Conservation (phyloP, 1,140 invertebrate species). For the Drosophila azteca region DNA sequence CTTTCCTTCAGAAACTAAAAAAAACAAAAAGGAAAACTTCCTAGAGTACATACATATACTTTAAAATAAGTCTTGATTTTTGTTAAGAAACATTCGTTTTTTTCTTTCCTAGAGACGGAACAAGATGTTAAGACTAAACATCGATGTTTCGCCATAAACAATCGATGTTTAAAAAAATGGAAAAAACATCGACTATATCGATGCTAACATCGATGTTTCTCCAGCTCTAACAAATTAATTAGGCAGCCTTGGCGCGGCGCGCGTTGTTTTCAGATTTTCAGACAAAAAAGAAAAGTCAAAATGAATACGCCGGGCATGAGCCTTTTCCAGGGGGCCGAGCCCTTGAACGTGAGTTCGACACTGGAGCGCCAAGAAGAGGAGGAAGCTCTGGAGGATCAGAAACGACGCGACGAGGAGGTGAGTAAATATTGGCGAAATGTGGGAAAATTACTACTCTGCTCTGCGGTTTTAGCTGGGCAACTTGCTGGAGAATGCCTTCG, state of each 20-base stretch:
- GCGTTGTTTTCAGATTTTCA: neutral
- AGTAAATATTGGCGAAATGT: slow-evolving; percentile 14
- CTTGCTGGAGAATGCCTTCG: slow-evolving; percentile 85
- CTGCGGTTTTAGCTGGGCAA: slow-evolving; percentile 84
- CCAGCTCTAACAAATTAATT: slow-evolving; percentile 35
- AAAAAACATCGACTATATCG: too few species aligned
- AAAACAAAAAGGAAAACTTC: too few species aligned
- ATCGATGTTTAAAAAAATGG: too few species aligned
- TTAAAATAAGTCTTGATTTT: too few species aligned
- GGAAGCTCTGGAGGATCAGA: slow-evolving; percentile 86
- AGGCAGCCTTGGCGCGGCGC: neutral
- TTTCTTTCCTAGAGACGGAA: too few species aligned
- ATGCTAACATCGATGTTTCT: too few species aligned
- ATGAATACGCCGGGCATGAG: slow-evolving; percentile 86
- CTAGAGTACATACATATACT: too few species aligned
- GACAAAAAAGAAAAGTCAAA: neutral
- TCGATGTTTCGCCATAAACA: too few species aligned
- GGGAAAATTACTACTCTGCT: neutral
- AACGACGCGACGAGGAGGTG: slow-evolving; percentile 85
- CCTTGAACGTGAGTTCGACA: slow-evolving; percentile 85
- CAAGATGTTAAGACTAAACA: too few species aligned
- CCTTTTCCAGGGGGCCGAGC: slow-evolving; percentile 85
- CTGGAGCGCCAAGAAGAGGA: slow-evolving; percentile 85
- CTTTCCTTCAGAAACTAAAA: too few species aligned
- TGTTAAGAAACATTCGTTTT: too few species aligned